Base-by-base conservation (phyloP, 2,797 vertebrate species). In the Sebastes diploproa region DNA sequence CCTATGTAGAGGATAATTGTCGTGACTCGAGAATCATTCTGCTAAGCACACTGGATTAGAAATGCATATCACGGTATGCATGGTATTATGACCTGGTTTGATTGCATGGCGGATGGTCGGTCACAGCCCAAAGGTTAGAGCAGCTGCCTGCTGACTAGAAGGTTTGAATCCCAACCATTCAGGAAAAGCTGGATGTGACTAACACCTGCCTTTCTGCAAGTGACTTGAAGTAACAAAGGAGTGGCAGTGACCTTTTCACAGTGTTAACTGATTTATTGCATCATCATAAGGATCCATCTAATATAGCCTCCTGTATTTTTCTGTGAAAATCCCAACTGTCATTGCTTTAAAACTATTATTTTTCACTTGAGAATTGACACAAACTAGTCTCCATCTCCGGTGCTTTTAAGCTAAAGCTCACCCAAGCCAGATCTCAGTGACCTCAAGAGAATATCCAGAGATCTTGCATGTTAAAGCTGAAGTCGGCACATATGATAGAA, bases 11-110 rank as follows among this genome's bases (percentile, higher is more conserved):
- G 5, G 36, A 16, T 75, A 20, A 75, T 16, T 50, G 23, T 68
- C 23, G 30, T 86, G 59, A 55, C 50, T 36, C 20, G 62, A 55
- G 36, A 65, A 29, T 72, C 8, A 7, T 72, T 69, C 7, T 65
- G 80, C 65, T 74, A 76, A 84, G 27, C 23, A 8, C 62, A 7
- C 25, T 55, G 71, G 71, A 80, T 76, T 50, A 70, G n/a, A 69
- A 14, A 60, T 46, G 42, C 25, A 34, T 12, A n/a, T 62, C 4
- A 23, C 16, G 23, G 59, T 6, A 52, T 74, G 68, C 20, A 30
- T 8, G 59, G 34, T 23, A 34, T 2, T 23, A 0, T 71, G 75
- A 56, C 62, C 63, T 20, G 25, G 12, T 77, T 46, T 38, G 27
- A 78, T 66, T 75, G 25, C 6, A 18, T 18, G 42, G 7, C 20